Evolutionary conservation across 2,113 vertebrate genomes (phyloP).

Genomic region (Alligator mississippiensis): DNA sequence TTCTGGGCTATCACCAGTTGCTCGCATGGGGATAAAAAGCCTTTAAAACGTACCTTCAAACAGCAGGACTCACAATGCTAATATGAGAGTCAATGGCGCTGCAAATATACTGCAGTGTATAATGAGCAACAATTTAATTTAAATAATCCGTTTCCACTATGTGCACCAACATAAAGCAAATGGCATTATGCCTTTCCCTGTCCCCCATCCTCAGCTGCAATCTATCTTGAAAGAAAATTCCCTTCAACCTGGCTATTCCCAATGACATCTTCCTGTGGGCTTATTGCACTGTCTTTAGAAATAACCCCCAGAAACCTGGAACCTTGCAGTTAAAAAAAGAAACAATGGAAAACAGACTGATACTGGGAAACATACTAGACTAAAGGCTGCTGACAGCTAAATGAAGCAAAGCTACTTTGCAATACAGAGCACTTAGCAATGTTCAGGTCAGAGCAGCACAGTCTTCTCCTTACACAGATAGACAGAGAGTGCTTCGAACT

Average conservation of each 20-base stretch:
- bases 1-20: neutral
- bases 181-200: neutral
- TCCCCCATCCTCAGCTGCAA: neutral
- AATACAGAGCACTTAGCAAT: fast-evolving
- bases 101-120: neutral
- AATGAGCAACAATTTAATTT: neutral
- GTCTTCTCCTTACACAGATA: neutral
- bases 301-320: neutral
- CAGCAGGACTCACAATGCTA: neutral
- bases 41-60: neutral
- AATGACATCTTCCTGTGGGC: neutral
- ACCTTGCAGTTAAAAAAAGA: neutral
- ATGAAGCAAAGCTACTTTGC: neutral
- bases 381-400: neutral
- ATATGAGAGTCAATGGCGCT: neutral
- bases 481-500: neutral
- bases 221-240: neutral
- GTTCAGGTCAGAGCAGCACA: neutral
- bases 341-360: too few relatives aligned
- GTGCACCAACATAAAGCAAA: too few relatives aligned
- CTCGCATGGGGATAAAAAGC: neutral
- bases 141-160: neutral
- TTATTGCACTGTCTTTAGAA: neutral
- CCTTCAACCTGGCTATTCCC: neutral
- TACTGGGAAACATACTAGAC: too few relatives aligned